These are phyloP conservation scores for Heliconius hewitsoni DNA, from an alignment of 1,140 invertebrate species.

Conservation along the genomic window DNA sequence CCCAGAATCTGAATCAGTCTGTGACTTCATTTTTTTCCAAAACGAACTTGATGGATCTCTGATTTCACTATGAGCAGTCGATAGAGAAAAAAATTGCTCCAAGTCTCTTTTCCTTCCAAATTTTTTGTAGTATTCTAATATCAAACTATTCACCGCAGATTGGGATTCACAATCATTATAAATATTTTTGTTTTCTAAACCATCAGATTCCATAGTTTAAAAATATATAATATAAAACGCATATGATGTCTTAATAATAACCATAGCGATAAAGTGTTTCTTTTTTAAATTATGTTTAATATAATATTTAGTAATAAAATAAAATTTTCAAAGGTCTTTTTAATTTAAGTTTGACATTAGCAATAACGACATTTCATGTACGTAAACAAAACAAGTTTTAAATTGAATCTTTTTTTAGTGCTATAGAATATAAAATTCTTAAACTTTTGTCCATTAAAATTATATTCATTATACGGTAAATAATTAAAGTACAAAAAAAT, in stretches of 20 bases:
- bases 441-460: not conserved
- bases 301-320: slow-evolving; percentile 20
- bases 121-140: slow-evolving; percentile 77
- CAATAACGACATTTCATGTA: slow-evolving; percentile 30
- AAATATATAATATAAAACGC: slow-evolving; percentile 18
- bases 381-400: slow-evolving; percentile 36
- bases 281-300: slow-evolving; percentile 13
- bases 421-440: not conserved
- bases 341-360: slow-evolving; percentile 21
- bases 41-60: slow-evolving; percentile 63
- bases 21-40: slow-evolving; percentile 73
- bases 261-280: slow-evolving; percentile 31
- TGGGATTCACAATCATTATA: slow-evolving; percentile 39
- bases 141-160: slow-evolving; percentile 63
- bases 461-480: not conserved
- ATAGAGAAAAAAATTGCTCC: slow-evolving; percentile 75
- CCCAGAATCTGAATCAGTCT: slow-evolving; percentile 68
- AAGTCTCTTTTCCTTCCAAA: slow-evolving; percentile 75
- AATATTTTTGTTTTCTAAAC: slow-evolving; percentile 20
- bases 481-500: too few species aligned
- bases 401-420: slow-evolving; percentile 7
- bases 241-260: slow-evolving; percentile 16
- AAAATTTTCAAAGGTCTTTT: slow-evolving; percentile 20
- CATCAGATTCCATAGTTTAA: slow-evolving; percentile 43
- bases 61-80: slow-evolving; percentile 65